Conservation (phyloP, 2,113 vertebrate species). For the Excalfactoria chinensis region DNA sequence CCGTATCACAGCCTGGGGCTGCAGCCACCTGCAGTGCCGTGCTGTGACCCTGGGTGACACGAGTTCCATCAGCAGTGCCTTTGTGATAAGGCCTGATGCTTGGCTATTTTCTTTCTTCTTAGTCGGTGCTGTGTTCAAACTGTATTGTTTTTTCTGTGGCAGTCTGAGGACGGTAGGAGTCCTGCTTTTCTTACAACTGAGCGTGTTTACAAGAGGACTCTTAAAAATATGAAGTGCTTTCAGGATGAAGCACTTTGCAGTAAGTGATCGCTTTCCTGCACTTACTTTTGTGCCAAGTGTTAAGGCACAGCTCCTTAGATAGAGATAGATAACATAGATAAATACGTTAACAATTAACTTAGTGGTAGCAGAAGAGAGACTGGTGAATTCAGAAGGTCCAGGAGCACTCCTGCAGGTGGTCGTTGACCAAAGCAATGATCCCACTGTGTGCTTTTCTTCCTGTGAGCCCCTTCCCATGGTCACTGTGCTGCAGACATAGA, state of each 20-base stretch:
- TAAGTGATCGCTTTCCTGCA: not conserved
- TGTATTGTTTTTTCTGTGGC: not conserved
- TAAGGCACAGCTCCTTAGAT: not conserved
- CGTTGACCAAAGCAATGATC: no score
- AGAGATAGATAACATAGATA: not conserved
- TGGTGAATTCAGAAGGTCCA: no score
- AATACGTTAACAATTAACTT: not conserved
- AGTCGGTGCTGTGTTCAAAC: not conserved
- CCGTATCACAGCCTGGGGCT: not conserved
- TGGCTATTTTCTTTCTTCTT: not conserved
- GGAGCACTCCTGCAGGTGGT: not conserved
- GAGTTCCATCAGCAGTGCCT: not conserved
- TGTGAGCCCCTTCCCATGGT: not conserved
- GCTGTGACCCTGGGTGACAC: not conserved
- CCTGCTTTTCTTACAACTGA: not conserved
- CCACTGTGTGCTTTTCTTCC: no score
- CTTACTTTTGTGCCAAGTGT: not conserved
- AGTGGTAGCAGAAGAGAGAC: not conserved
- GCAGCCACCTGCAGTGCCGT: accelerated
- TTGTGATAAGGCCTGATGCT: not conserved
- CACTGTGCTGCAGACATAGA: not conserved
- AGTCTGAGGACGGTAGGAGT: not conserved
- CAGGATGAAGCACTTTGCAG: not conserved
- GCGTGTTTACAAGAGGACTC: not conserved
- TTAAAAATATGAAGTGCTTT: not conserved